Percentiles rank a stretch among this genome's conserved stretches.
Evolutionary conservation across 2,797 vertebrate species (phyloP).

Genomic region (Setipinna tenuifilis): DNA sequence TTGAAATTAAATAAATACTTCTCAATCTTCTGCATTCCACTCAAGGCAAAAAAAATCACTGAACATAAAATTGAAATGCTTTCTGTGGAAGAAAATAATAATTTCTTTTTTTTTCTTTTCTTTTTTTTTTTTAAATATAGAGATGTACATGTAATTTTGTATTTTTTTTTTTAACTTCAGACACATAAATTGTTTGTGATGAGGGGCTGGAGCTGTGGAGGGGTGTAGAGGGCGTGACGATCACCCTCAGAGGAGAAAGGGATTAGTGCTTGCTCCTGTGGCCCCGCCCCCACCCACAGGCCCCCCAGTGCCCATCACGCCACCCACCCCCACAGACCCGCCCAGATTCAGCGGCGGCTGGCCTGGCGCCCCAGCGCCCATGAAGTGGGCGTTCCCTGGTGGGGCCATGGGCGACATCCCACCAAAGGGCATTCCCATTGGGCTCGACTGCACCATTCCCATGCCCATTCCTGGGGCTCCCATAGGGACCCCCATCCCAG

Average conservation of each 20-base stretch:
- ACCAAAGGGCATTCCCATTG: constrained; percentile 76
- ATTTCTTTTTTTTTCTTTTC: constrained; percentile 54
- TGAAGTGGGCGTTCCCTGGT: constrained; percentile 67
- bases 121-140: constrained; percentile 75
- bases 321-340: constrained; percentile 71
- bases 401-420: constrained; percentile 79
- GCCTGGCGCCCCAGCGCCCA: constrained; percentile 63
- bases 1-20: constrained; percentile 69
- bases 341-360: constrained; percentile 81
- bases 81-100: constrained; percentile 65
- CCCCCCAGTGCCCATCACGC: constrained; percentile 75
- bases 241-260: constrained; percentile 83
- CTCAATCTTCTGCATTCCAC: constrained; percentile 30
- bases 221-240: constrained; percentile 60
- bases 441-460: constrained; percentile 78
- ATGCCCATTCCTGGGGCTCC: constrained; percentile 72
- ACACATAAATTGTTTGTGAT: constrained; percentile 69
- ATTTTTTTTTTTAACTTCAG: constrained; percentile 60
- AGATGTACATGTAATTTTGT: constrained; percentile 68
- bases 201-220: constrained; percentile 52
- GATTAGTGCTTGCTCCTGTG: constrained; percentile 80
- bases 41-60: constrained; percentile 52
- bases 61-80: constrained; percentile 64
- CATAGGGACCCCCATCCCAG: constrained; percentile 60
- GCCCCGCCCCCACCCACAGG: constrained; percentile 72